These are phyloP conservation scores for Lasioglossum villosulum DNA, from an alignment of 2,888 invertebrate species.

Conservation along the genomic window DNA sequence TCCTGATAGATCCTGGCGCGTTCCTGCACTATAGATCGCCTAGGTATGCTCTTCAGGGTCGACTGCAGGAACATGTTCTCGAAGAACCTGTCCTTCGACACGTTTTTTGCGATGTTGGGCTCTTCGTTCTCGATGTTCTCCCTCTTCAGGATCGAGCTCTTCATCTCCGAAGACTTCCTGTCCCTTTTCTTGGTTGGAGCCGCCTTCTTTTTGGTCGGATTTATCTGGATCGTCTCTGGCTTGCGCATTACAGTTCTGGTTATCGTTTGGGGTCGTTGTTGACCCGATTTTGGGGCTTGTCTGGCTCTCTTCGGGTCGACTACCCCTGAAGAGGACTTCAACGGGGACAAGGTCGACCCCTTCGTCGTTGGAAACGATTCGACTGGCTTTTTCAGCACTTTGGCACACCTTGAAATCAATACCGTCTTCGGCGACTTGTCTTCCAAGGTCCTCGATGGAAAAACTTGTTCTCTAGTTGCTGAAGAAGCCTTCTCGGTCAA, in stretches of 20 bases:
- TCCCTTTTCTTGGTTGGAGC: conserved; percentile 65
- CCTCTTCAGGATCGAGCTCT: conserved; percentile 42
- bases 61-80: conserved; percentile 89
- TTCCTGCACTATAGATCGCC: conserved; percentile 88
- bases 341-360: background rate
- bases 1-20: conserved; percentile 86
- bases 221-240: conserved; percentile 69
- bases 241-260: conserved; percentile 72
- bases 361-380: conserved; percentile 39
- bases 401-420: conserved; percentile 81
- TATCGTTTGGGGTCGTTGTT: conserved; percentile 80
- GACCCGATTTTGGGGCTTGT: conserved; percentile 73
- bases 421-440: conserved; percentile 84
- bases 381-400: conserved; percentile 77
- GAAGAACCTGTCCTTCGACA: conserved; percentile 88
- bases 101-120: conserved; percentile 29
- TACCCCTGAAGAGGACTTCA: conserved; percentile 24
- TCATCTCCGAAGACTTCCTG: background rate
- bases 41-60: conserved; percentile 79
- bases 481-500: background rate
- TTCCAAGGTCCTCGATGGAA: conserved; percentile 71
- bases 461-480: too few relatives aligned
- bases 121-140: conserved; percentile 66
- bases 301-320: conserved; percentile 49
- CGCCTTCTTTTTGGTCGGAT: conserved; percentile 49